Percentiles rank a stretch among this genome's conserved stretches.
Conservation (phyloP, 2,888 invertebrate species). For the Eudemis profundana region DNA sequence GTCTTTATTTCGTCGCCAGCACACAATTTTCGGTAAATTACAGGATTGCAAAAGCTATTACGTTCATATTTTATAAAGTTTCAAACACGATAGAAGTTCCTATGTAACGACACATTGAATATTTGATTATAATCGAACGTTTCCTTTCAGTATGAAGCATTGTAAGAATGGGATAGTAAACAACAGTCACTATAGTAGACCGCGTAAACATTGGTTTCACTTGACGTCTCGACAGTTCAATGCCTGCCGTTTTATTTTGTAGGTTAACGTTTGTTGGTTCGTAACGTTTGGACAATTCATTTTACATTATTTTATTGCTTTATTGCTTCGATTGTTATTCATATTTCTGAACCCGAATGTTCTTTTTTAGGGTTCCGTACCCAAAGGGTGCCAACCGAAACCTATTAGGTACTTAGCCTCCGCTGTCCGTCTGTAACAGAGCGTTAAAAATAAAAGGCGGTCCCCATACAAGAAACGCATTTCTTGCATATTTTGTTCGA, state of each 20-base stretch:
- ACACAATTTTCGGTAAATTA: conserved; percentile 6
- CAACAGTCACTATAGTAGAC: conserved; percentile 33
- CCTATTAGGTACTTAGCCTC: too few species aligned
- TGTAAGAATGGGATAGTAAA: conserved; percentile 20
- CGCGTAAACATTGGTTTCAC: conserved; percentile 50
- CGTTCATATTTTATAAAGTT: neutral
- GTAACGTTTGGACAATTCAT: too few species aligned
- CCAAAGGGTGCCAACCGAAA: too few species aligned
- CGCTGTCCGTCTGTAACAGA: too few species aligned
- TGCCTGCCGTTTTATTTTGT: conserved; percentile 53
- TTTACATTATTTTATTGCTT: too few species aligned
- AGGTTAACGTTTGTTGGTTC: neutral
- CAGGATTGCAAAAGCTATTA: conserved; percentile 15
- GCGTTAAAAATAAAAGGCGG: too few species aligned
- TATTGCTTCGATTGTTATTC: too few species aligned
- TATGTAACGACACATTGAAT: conserved; percentile 26
- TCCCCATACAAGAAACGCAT: too few species aligned
- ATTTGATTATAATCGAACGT: conserved; percentile 26
- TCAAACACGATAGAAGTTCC: conserved; percentile 10
- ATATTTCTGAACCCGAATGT: too few species aligned
- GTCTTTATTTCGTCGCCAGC: neutral
- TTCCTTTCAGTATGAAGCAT: conserved; percentile 9
- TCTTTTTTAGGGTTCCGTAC: too few species aligned
- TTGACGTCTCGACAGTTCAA: conserved; percentile 54
- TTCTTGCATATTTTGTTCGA: too few species aligned